Evolutionary conservation across 2,113 vertebrate species (phyloP), one percentile per base, ranked within the genome.

Genomic region (Pycnonotus jocosus): DNA sequence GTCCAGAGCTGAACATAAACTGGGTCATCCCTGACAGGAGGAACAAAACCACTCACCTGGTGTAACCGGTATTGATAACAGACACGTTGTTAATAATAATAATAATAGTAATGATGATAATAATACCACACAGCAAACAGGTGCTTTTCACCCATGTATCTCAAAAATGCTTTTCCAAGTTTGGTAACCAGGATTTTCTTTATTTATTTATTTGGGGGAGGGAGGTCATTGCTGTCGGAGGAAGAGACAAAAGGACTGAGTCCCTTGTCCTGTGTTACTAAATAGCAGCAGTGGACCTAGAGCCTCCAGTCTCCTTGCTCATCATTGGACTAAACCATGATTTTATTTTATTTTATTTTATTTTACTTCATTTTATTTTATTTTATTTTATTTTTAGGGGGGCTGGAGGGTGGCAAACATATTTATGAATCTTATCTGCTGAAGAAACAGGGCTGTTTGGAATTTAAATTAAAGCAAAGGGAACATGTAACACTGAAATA

Each of bases 21-120:
- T 47, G 56, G 51, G 74, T 80, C 85, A 51, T 54, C 65, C 50
- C 72, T 8, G 0, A 58, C 24, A 51, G 44, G 20, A 83, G 50
- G 71, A 94, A 45, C 79, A 56, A 76, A 88, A 53, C 58, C 4
- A 12, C 64, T 88, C 79, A 66, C 54, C 54, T 73, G 71, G 27
- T 61, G 50, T 54, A 51, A 82, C 79, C 5, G 3, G 33, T 73
- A 22, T 83, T 93, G 90, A 16, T 47, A 83, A 58, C 69, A 91
- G 56, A 78, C 40, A 60, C 0, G 0, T 30, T 64, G 48, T 68
- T 93, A 94, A 94, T 93, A 96, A 90, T 93, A 94, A 94, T 93
- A 96, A 90, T 93, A 95, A 70, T 91, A 92, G 51, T 33, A 44
- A 88, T 53, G 12, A 77, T 68, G 76, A 84, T 94, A 95, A 94